phyloP scores from a whole-genome alignment of 2,888 invertebrate genomes.

The Acronicta leporina region DNA sequence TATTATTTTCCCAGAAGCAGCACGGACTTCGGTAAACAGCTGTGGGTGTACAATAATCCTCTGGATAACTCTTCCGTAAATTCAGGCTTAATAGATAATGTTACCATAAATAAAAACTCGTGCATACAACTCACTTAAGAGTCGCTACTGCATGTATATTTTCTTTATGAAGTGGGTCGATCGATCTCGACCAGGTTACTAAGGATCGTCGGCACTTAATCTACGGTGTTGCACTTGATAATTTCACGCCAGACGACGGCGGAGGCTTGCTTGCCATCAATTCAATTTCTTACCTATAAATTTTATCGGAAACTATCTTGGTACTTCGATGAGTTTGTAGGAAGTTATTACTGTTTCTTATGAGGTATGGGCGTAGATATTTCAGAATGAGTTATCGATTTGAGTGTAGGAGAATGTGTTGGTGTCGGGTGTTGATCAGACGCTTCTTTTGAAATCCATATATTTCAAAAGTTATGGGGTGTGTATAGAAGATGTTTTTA shows the following conservation, averaged over 20 bases:
- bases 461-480: too few relatives aligned
- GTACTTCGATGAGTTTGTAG: constrained; percentile 40
- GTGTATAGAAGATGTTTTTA: too few relatives aligned
- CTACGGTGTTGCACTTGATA: constrained; percentile 79
- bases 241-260: constrained; percentile 74
- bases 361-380: constrained; percentile 1
- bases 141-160: constrained; percentile 39
- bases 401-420: not conserved
- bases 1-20: too few relatives aligned
- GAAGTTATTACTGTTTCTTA: constrained; percentile 38
- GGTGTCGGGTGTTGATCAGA: not conserved
- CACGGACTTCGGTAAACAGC: too few relatives aligned
- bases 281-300: constrained; percentile 79
- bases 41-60: too few relatives aligned
- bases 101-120: constrained; percentile 4
- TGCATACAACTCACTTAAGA: constrained; percentile 8
- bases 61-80: too few relatives aligned
- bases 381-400: constrained; percentile 4
- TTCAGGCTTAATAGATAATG: not conserved
- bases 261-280: constrained; percentile 64
- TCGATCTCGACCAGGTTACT: constrained; percentile 70
- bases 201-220: constrained; percentile 74
- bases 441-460: not conserved
- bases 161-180: constrained; percentile 70
- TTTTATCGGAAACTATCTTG: constrained; percentile 62